Evolutionary conservation across 2,888 invertebrate species (phyloP).

Genomic region (Eulithis prunata): DNA sequence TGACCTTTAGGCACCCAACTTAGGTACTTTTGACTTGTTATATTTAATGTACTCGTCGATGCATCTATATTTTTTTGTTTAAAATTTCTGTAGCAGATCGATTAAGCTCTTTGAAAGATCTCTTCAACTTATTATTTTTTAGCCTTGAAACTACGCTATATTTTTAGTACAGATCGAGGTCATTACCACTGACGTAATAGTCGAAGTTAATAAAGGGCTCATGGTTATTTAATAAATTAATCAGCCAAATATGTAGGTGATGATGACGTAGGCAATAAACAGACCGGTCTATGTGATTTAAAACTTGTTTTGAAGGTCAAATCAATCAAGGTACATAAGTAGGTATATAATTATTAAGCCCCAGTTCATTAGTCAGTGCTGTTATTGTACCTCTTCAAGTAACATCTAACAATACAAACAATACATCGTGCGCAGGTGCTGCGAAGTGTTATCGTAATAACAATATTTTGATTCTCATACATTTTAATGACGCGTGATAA

Average conservation of each 20-base stretch:
- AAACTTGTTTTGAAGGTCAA: constrained; percentile 10
- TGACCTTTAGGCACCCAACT: too few relatives aligned
- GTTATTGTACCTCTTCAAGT: not conserved
- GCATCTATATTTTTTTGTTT: too few relatives aligned
- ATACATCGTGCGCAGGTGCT: constrained; percentile 9
- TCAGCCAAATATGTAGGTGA: not conserved
- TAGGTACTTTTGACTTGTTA: too few relatives aligned
- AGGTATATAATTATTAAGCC: not conserved
- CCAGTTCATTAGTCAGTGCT: not conserved
- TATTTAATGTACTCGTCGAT: too few relatives aligned
- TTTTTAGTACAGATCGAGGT: not conserved
- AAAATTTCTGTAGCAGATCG: too few relatives aligned
- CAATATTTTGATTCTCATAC: constrained; percentile 1
- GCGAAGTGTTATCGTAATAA: not conserved
- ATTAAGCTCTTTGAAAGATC: too few relatives aligned
- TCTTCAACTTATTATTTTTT: not conserved
- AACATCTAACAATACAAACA: constrained; percentile 3
- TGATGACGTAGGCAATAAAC: constrained; percentile 3
- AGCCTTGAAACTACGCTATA: not conserved
- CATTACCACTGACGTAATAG: not conserved
- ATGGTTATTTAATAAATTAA: not conserved
- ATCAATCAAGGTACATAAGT: constrained; percentile 6
- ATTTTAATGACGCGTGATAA: not conserved
- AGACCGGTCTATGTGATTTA: constrained; percentile 4
- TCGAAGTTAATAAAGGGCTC: not conserved